phyloP scores from a whole-genome alignment of 2,797 vertebrate species.

The Phrynocephalus guinanensis region DNA sequence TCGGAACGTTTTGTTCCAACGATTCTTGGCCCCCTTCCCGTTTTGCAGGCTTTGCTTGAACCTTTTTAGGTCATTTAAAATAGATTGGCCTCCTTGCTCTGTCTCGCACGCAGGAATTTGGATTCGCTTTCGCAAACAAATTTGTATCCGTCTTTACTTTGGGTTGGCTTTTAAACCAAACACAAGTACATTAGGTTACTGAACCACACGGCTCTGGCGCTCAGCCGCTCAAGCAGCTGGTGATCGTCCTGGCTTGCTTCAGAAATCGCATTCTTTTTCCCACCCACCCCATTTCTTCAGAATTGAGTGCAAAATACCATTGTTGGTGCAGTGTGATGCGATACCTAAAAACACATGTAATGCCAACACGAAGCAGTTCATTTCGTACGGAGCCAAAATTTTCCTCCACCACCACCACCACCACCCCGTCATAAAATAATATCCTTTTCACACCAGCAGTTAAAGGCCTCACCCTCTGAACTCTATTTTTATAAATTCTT shows the following conservation, averaged over 20 bases:
- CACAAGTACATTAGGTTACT: conserved; percentile 33
- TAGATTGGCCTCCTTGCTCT: conserved; percentile 38
- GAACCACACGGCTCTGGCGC: conserved; percentile 59
- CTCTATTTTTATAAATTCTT: background rate
- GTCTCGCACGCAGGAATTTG: conserved; percentile 46
- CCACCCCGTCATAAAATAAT: background rate
- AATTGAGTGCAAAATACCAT: background rate
- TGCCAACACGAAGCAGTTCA: conserved; percentile 33
- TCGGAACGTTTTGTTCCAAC: conserved; percentile 10
- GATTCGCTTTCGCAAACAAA: conserved; percentile 42
- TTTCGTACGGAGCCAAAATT: conserved; percentile 27
- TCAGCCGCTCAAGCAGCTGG: conserved; percentile 56
- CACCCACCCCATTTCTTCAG: background rate
- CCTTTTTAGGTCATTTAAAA: conserved; percentile 55
- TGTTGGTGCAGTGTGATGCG: conserved; percentile 40
- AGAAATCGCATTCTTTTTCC: conserved; percentile 56
- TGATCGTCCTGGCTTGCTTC: conserved; percentile 63
- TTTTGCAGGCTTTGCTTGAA: conserved; percentile 38
- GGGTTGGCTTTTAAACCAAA: conserved; percentile 31
- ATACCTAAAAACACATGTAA: conserved; percentile 38
- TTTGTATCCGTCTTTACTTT: conserved; percentile 46
- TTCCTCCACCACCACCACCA: background rate
- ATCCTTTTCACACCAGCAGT: background rate
- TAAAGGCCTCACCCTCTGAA: background rate
- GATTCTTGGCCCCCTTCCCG: background rate